phyloP scores from a whole-genome alignment of 2,888 invertebrate species.

The Helicoverpa assulta region DNA sequence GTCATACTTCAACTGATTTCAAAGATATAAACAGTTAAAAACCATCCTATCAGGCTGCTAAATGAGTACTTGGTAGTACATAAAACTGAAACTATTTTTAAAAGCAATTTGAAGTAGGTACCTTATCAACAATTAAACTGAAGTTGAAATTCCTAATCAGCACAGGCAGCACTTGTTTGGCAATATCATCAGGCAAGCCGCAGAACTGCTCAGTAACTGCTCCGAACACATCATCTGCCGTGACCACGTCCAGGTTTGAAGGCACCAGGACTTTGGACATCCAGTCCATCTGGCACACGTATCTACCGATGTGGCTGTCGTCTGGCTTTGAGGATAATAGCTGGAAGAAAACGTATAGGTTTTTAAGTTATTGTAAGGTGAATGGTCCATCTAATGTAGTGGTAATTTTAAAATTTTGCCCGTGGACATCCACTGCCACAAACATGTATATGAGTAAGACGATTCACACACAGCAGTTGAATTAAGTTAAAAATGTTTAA shows the following conservation, averaged over 20 bases:
- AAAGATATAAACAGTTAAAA: no score
- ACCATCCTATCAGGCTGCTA: no score
- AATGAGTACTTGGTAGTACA: no score
- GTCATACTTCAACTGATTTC: no score
- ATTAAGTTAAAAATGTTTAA: no score
- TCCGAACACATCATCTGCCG: constrained; percentile 75
- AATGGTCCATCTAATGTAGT: not conserved
- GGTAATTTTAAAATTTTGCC: not conserved
- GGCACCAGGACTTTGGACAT: constrained; percentile 75
- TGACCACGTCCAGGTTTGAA: constrained; percentile 70
- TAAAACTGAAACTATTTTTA: no score
- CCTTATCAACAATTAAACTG: constrained; percentile 76
- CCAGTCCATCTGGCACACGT: constrained; percentile 76
- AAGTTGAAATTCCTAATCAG: constrained; percentile 85
- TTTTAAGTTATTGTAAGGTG: not conserved
- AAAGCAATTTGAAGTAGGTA: constrained; percentile 59
- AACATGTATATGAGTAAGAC: no score
- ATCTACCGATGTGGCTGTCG: constrained; percentile 71
- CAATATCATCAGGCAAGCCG: constrained; percentile 77
- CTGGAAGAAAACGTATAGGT: constrained; percentile 56
- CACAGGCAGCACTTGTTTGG: constrained; percentile 79
- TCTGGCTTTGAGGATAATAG: constrained; percentile 72
- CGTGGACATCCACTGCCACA: not conserved
- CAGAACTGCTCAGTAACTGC: constrained; percentile 87
- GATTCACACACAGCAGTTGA: no score